phyloP scores from a whole-genome alignment of 2,113 vertebrate species.

The Copsychus sechellarum region DNA sequence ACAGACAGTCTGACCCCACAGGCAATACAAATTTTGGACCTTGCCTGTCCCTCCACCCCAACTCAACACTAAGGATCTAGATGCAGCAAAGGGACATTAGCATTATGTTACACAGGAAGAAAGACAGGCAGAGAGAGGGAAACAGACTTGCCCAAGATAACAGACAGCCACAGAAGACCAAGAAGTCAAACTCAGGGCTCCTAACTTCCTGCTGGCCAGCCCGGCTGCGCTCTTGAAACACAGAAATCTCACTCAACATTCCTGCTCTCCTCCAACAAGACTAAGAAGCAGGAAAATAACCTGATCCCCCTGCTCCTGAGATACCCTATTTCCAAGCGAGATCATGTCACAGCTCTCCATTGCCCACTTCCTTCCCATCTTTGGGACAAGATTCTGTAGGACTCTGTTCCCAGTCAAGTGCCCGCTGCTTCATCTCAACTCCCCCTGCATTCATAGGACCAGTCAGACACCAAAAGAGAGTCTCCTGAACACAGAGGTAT shows the following conservation, averaged over 20 bases:
- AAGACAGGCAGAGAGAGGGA: slow-evolving; percentile 31
- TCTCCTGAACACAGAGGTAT: neutral
- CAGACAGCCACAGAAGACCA: slow-evolving; percentile 45
- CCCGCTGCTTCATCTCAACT: neutral
- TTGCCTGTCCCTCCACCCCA: neutral
- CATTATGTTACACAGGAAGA: slow-evolving; percentile 45
- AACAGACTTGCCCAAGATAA: slow-evolving; percentile 26
- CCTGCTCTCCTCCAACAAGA: neutral
- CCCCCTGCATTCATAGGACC: neutral
- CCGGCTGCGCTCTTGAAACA: neutral
- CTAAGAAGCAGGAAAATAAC: neutral
- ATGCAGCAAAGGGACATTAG: slow-evolving; percentile 45
- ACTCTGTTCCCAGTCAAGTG: neutral
- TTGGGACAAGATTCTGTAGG: neutral
- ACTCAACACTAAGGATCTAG: neutral
- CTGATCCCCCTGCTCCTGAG: neutral
- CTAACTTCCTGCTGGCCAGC: neutral
- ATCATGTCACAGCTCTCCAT: fast-evolving
- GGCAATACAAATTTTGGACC: neutral
- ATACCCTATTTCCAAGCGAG: neutral
- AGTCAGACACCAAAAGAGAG: neutral
- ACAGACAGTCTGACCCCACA: neutral
- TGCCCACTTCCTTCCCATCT: neutral
- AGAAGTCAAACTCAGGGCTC: slow-evolving; percentile 14
- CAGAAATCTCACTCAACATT: neutral